phyloP scores from a whole-genome alignment of 2,888 invertebrate species.

The Geophilus truncorum region DNA sequence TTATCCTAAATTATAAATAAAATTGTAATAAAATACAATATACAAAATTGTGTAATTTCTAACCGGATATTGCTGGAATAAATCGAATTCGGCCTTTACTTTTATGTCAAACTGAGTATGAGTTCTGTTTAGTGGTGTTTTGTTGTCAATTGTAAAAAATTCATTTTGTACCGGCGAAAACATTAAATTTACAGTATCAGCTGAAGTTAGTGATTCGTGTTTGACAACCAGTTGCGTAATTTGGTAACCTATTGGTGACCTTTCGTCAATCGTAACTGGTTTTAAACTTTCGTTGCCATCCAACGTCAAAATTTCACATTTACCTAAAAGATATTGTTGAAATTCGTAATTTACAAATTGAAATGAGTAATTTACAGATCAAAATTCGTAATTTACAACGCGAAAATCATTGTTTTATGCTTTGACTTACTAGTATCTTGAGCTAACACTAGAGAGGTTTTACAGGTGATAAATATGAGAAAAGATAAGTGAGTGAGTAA shows the following conservation, averaged over 20 bases:
- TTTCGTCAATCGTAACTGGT: not conserved
- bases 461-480: too few relatives aligned
- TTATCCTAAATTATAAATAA: too few relatives aligned
- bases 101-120: not conserved
- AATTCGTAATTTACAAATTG: too few relatives aligned
- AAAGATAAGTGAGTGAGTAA: too few relatives aligned
- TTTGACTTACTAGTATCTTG: too few relatives aligned
- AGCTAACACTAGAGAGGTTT: too few relatives aligned
- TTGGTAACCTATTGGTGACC: not conserved
- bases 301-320: not conserved
- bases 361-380: too few relatives aligned
- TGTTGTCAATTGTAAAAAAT: not conserved
- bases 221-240: not conserved
- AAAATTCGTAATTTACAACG: too few relatives aligned
- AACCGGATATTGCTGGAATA: not conserved
- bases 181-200: not conserved
- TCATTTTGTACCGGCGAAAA: not conserved
- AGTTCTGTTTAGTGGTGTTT: not conserved
- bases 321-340: not conserved
- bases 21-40: not conserved
- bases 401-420: too few relatives aligned
- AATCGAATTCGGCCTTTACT: not conserved
- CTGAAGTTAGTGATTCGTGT: not conserved
- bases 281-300: not conserved
- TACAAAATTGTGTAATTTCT: not conserved